Evolutionary conservation across 2,888 invertebrate genomes (phyloP), one percentile per base, ranked within the genome.

Genomic region (Acleris literana): DNA sequence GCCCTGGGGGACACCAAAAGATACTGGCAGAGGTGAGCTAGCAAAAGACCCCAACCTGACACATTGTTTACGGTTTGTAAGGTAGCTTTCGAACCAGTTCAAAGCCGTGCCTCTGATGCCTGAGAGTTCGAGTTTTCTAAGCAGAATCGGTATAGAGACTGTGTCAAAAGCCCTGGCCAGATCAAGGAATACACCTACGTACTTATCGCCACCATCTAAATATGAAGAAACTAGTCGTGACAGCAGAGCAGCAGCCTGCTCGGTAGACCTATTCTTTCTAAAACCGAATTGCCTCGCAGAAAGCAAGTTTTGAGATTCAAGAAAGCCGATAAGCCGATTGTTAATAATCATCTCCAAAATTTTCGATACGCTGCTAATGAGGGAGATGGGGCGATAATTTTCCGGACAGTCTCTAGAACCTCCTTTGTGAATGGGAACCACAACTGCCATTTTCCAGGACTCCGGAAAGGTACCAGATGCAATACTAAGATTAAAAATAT

Each of bases 1-100:
- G 5, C 72, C 72, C 51, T 72, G 71, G 1, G 71, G 72, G 0
- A 72, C 69, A 3, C 69, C 70, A 43, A 55, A 65, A 16, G 29
- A 29, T 7, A 46, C 51, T 9, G 4, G 17, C 46, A 49, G 13
- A 13, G n/a, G 48, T 5, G 25, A 20, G 18, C 33, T 29, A 6
- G 9, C 9, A 7, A 33, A 9, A 3, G 33, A 9, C 25, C 58
- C 39, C 11, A 61, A 33, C 53, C 25, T 56, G 1, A 25, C 51
- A 51, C 29, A 9, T 52, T 60, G 60, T 5, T 39, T 29, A 13
- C 51, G 25, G n/a, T 29, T 13, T 3, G 39, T 60, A 7, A 68
- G 25, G 18, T 68, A 68, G 29, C 59, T 63, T 5, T 16, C 13
- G 16, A 68, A 63, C n/a, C n/a, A n/a, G n/a, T n/a, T n/a, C n/a